Evolutionary conservation across 2,888 invertebrate species (phyloP), one percentile per base, ranked within the genome.

Genomic region (Pterostichus niger): DNA sequence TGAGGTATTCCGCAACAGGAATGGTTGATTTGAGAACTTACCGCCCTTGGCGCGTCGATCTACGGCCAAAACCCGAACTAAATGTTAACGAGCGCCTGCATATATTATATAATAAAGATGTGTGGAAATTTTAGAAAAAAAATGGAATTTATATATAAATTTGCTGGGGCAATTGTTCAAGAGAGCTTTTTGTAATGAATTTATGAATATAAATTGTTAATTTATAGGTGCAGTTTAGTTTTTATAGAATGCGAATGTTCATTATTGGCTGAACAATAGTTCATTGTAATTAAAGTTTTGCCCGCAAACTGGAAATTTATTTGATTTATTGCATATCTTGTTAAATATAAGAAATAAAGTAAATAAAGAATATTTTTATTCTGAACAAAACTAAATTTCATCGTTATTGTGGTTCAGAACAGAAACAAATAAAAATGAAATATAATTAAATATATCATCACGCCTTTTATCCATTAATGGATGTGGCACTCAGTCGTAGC

Each of bases 31-130:
- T 33, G 24, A 24, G 35, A 6, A n/a, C 7, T 11, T 35, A 33
- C 31, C 13, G 49, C 64, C 64, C 31, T 5, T 64, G 35, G 49
- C 49, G 64, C 64, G 6, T n/a, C 31, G 64, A 11, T 33, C n/a
- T 33, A 11, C 64, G 64, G 6, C 33, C 33, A 64, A 64, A 64
- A 64, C 64, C 5, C 33, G 64, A 49, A 49, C 49, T 64, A 64
- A 64, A 64, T 64, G 35, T 64, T 64, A 64, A 64, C 33, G 13
- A 64, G 64, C 64, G 49, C 49, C 49, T 49, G 49, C 49, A 49
- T 49, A 49, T 49, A 49, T 49, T 49, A 11, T 49, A 49, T 49
- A 49, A 49, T 49, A 49, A 49, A 49, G 49, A 49, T 49, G 49
- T 49, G 49, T 9, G 35, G 31, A n/a, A 31, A 35, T 13, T 35